Evolutionary conservation across 2,888 invertebrate species (phyloP), one percentile per base, ranked within the genome.

Genomic region (Callosobruchus maculatus): DNA sequence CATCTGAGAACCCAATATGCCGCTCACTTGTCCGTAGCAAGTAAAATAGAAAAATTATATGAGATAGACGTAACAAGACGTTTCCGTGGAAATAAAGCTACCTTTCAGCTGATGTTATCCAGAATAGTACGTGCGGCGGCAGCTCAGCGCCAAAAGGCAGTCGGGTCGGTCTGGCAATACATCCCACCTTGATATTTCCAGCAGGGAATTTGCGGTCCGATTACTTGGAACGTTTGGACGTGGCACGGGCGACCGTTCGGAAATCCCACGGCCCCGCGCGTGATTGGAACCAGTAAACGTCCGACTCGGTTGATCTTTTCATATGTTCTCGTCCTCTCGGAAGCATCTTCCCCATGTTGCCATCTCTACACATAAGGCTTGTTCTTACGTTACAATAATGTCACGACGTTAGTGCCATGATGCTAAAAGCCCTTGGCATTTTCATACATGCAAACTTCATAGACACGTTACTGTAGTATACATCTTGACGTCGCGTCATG

Each of bases 251-350:
- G 49, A 49, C 77, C 77, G 74, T 76, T 73, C 78, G 77, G 80
- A 81, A 82, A 82, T 82, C 81, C 81, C 76, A 76, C 79, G 78
- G 77, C 79, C 79, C 78, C 78, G 82, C 81, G 80, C 82, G 83
- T 83, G 83, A 83, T 82, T 83, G 82, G 82, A 82, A 82, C 81
- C 78, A 79, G 82, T 83, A 83, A 83, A 81, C 80, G 81, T 82
- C 80, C 78, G 80, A 81, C 80, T 78, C 80, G 77, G 77, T 80
- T 74, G 75, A 76, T 77, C 79, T 73, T 77, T 80, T 78, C 79
- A 79, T 81, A 80, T 80, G 80, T 82, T 79, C 49, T 18, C 49
- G 49, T 49, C 13, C 49, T 49, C 49, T 13, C 49, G 49, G 49
- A 49, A 49, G 13, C 49, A 49, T 49, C 49, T 49, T 49, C 1